A percentile compares a stretch with the other conserved stretches of the same genome.
These are phyloP conservation scores for Harpagus bidentatus DNA, from an alignment of 2,113 vertebrate genomes.

Conservation along the genomic window DNA sequence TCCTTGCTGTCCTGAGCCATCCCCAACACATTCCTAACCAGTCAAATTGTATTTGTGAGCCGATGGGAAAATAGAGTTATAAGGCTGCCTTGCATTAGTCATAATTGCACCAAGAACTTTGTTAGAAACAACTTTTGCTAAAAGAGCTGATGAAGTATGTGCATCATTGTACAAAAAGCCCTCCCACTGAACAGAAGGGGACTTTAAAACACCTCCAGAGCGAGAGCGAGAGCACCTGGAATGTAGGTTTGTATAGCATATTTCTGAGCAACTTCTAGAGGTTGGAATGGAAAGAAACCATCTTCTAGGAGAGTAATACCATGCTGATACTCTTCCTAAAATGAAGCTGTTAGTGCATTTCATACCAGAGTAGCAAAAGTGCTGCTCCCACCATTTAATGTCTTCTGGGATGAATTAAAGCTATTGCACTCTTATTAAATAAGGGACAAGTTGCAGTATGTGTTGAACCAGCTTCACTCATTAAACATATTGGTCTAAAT, in stretches of 20 bases:
- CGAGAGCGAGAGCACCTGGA: neutral
- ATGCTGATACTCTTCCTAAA: neutral
- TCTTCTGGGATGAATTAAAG: constrained; percentile 2
- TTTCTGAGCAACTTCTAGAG: neutral
- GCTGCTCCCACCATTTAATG: neutral
- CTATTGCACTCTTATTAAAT: neutral
- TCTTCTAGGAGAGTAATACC: neutral
- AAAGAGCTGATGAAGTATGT: neutral
- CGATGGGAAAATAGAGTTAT: neutral
- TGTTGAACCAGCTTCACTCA: neutral
- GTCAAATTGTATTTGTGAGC: neutral
- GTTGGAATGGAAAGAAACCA: neutral
- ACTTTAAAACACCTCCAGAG: neutral
- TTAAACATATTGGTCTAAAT: constrained; percentile 8
- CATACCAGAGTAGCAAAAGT: neutral
- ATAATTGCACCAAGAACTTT: neutral
- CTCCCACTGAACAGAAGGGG: neutral
- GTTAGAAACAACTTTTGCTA: neutral
- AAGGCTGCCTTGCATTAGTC: neutral
- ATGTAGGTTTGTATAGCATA: neutral
- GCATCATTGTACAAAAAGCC: neutral
- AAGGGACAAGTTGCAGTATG: neutral
- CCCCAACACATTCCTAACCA: neutral
- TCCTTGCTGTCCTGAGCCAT: neutral
- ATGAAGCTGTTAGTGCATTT: neutral